Percentiles rank a stretch among this genome's conserved stretches.
phyloP scores from a whole-genome alignment of 2,797 vertebrate species.

The Scyliorhinus canicula region DNA sequence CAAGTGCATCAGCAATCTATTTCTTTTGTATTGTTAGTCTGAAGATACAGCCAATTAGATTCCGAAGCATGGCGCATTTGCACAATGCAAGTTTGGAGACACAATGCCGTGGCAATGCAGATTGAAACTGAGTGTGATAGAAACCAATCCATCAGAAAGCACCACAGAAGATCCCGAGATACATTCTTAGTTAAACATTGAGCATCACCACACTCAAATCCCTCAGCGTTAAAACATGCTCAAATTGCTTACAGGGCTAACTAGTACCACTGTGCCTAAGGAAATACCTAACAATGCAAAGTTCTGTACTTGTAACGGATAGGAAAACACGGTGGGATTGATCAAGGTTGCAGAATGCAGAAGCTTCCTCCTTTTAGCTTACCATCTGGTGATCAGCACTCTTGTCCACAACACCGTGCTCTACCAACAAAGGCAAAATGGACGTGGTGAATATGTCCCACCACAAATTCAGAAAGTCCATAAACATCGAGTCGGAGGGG shows the following conservation, averaged over 20 bases:
- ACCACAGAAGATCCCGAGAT: not conserved
- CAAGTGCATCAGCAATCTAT: no score
- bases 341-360: not conserved
- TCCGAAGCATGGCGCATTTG: not conserved
- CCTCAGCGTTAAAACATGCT: not conserved
- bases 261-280: not conserved
- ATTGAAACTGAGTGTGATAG: no score
- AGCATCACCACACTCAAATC: not conserved
- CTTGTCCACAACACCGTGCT: slow-evolving; percentile 42
- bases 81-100: not conserved
- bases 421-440: slow-evolving; percentile 47
- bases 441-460: slow-evolving; percentile 63
- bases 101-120: not conserved
- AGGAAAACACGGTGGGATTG: not conserved
- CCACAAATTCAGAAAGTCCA: slow-evolving; percentile 64
- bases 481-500: slow-evolving; percentile 44
- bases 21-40: no score
- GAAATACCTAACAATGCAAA: not conserved
- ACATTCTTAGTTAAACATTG: not conserved
- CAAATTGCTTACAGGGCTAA: not conserved
- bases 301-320: not conserved
- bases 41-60: no score
- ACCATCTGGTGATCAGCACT: slow-evolving; percentile 35
- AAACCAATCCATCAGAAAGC: not conserved
- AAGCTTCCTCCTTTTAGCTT: not conserved